Evolutionary conservation across 2,888 invertebrate species (phyloP), one percentile per base, ranked within the genome.

Genomic region (Empis livida): DNA sequence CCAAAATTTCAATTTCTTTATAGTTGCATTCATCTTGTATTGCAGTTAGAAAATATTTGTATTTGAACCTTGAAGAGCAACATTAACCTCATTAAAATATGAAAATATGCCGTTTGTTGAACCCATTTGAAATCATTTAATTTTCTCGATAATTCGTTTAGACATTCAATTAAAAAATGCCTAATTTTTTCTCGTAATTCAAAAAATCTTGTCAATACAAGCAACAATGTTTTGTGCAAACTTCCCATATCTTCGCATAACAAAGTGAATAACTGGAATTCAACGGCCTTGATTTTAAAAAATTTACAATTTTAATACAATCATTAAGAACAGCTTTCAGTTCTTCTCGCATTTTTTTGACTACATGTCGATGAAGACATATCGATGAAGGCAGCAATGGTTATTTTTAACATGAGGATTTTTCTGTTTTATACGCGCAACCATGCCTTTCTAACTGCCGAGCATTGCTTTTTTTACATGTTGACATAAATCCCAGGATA

Each of bases 401-500:
- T 10, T 32, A 16, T 13, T 15, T 4, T 5, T 32, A 35, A 16
- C 14, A 16, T 43, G 5, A 11, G 32, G 43, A 31, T 43, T 43
- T 35, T 30, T 32, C 6, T 43, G 16, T n/a, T n/a, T n/a, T n/a
- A n/a, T n/a, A n/a, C n/a, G n/a, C 10, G 31, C 32, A 14, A 43
- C 32, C 5, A 31, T 6, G 11, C 43, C 43, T 15, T n/a, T 15
- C n/a, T n/a, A 16, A 13, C 15, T 43, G 14, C 42, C 42, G 6
- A 32, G 11, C 43, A 32, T 43, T 27, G 43, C 31, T 11, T 27
- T 53, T 23, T 14, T 14, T n/a, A 42, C 30, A 42, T 30, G 14
- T 6, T 9, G 14, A 42, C 42, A 42, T 14, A 15, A 9, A 30
- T 30, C 15, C 42, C 42, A 42, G 3, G 14, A 14, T 38, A 38